Conservation (phyloP, 37 sponge, comb jelly and placozoan genomes). For the Hexactinellida sp. region DNA sequence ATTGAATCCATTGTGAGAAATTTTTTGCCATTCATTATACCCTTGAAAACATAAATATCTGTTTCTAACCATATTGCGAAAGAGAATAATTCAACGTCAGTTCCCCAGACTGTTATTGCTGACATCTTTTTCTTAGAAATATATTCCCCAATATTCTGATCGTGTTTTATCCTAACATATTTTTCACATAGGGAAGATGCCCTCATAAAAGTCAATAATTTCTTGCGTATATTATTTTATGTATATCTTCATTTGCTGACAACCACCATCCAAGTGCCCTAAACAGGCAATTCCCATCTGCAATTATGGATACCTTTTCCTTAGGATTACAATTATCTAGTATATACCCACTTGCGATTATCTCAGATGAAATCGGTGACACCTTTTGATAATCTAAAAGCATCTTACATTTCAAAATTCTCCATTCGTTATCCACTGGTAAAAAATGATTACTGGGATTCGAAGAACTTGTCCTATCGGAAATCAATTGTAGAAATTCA, state of each 20-base stretch:
- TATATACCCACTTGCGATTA: background rate
- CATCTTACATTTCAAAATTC: conserved; percentile 11
- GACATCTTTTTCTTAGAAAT: background rate
- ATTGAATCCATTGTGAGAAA: background rate
- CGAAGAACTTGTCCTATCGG: background rate
- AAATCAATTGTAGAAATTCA: background rate
- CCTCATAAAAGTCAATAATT: background rate
- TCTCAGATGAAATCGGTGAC: background rate
- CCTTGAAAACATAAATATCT: background rate
- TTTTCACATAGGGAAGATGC: background rate
- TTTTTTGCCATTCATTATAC: background rate
- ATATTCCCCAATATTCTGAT: background rate
- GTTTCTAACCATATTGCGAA: background rate
- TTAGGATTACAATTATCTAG: background rate
- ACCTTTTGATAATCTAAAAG: conserved; percentile 3
- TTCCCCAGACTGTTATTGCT: background rate
- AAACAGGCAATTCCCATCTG: background rate
- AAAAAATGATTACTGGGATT: background rate
- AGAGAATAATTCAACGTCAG: background rate
- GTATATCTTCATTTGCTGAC: background rate
- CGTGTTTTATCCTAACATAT: background rate
- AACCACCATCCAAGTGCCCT: background rate
- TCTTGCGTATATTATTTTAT: background rate
- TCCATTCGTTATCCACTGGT: background rate
- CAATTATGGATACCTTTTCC: background rate